Evolutionary conservation across 2,113 vertebrate species (phyloP).

Genomic region (Amazona guildingii): DNA sequence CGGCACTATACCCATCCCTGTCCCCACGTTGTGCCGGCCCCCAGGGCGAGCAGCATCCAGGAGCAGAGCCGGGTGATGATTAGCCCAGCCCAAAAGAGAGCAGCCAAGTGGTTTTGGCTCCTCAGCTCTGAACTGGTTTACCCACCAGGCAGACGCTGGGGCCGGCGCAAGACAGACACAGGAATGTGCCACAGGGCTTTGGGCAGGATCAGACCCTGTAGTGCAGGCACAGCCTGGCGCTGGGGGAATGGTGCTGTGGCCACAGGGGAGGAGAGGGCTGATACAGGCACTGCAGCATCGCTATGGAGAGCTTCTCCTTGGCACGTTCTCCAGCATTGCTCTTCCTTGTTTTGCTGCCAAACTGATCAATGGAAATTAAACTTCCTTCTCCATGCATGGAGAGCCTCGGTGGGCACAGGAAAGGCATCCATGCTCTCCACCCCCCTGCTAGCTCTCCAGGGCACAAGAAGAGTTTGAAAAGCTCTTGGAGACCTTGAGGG

Average conservation of each 20-base stretch:
- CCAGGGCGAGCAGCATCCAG: accelerated
- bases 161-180: background rate
- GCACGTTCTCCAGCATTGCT: background rate
- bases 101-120: background rate
- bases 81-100: background rate
- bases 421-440: accelerated
- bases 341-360: background rate
- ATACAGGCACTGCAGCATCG: background rate
- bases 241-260: background rate
- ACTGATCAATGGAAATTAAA: background rate
- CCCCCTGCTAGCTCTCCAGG: background rate
- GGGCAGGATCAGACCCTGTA: background rate
- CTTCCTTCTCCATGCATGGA: accelerated
- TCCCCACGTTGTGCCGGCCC: accelerated
- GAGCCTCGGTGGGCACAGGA: background rate
- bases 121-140: conserved; percentile 31
- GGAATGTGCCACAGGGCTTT: background rate
- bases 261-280: accelerated
- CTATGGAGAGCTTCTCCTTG: background rate
- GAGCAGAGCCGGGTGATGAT: background rate
- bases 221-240: background rate
- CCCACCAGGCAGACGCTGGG: background rate
- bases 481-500: background rate
- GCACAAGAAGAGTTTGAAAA: background rate
- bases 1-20: background rate